Base-by-base conservation (phyloP, 2,888 invertebrate species). In the Stenichneumon culpator region DNA sequence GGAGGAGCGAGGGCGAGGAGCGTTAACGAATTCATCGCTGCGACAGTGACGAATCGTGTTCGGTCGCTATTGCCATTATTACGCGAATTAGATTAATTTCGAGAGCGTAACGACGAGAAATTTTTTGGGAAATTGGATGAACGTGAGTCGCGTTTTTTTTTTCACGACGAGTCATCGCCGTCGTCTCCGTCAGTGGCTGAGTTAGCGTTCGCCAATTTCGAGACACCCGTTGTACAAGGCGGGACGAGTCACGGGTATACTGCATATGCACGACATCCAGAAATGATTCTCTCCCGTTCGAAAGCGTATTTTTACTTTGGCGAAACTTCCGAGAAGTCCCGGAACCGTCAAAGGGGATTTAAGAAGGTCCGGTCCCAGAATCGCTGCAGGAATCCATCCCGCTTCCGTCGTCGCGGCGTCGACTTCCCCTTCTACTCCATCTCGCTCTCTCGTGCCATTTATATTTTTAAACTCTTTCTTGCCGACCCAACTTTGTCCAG, bases 261-360 rank as follows among this genome's bases (percentile, higher is more conserved):
- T 9, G 50, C 32, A 36, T 14, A 74, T 74, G 63, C 74, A 50
- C 28, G 50, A 16, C 50, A 50, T 44, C n/a, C 63, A 63, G 50
- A 60, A 22, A 11, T 16, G n/a, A 22, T 57, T 28, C 25, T 67
- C 25, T 67, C 63, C 9, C 70, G 65, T 68, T 19, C 39, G 72
- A 36, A 90, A 87, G 88, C 87, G 88, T 92, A 92, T 92, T 93
- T 93, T 90, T 92, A 93, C 89, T 87, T 89, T 86, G 86, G 81
- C 87, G 88, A 89, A 88, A 88, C 88, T 92, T 92, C 93, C 87
- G 78, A 87, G 92, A 93, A 93, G 86, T 87, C 70, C 86, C 75
- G 69, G 65, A 86, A 87, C 83, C 90, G 89, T 90, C 91, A 92
- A 92, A 92, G 90, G 60, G 28, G 90, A 90, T 87, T 89, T 89